These are phyloP conservation scores for Wiebesia pumilae DNA, from an alignment of 1,140 invertebrate species.

Conservation along the genomic window DNA sequence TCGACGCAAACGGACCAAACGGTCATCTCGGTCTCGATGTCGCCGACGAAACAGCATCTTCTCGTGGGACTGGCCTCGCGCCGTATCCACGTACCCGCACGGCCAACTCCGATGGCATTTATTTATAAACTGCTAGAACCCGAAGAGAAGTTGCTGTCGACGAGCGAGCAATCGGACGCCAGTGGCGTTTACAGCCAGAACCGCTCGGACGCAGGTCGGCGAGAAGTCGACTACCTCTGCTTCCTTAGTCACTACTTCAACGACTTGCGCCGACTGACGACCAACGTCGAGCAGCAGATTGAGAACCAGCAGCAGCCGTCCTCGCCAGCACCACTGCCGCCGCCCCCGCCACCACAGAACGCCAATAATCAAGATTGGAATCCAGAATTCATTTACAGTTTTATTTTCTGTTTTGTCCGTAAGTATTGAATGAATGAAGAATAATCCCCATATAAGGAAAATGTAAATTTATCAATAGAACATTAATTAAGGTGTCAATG, in stretches of 20 bases:
- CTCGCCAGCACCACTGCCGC: neutral
- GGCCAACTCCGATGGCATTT: conserved; percentile 80
- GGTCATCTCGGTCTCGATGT: conserved; percentile 88
- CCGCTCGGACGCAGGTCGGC: neutral
- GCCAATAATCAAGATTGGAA: conserved; percentile 44
- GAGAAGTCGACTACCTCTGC: conserved; percentile 21
- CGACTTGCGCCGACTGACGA: conserved; percentile 25
- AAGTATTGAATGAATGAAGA: conserved; percentile 34
- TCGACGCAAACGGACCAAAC: conserved; percentile 85
- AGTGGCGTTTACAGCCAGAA: neutral
- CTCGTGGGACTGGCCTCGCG: conserved; percentile 85
- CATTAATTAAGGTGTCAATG: too few species aligned
- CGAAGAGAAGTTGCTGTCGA: conserved; percentile 41
- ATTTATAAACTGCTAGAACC: conserved; percentile 76
- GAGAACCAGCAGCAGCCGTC: neutral
- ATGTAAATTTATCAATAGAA: too few species aligned
- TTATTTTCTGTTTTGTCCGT: conserved; percentile 48
- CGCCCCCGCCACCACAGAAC: too few species aligned
- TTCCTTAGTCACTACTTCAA: conserved; percentile 22
- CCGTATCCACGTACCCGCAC: conserved; percentile 72
- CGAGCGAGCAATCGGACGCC: neutral
- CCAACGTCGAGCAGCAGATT: conserved; percentile 44
- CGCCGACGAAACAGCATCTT: conserved; percentile 84
- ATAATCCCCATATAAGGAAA: too few species aligned
- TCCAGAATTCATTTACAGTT: conserved; percentile 37